A percentile compares a stretch with the other conserved stretches of the same genome.
phyloP scores from a whole-genome alignment of 2,888 invertebrate genomes.

The Vannuccia rotundouncinata region DNA sequence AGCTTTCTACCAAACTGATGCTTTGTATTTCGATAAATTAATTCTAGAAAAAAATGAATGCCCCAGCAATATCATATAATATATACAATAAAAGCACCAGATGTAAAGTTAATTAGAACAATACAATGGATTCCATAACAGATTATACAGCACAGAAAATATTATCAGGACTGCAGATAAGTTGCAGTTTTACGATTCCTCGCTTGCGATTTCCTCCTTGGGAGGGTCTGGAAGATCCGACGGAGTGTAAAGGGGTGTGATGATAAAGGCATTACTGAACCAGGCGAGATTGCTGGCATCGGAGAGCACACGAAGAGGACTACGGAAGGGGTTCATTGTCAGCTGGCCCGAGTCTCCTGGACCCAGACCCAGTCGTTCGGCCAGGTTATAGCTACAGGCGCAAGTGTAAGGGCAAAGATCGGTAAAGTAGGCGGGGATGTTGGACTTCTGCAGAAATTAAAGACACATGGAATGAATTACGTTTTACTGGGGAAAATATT shows the following conservation, averaged over 20 bases:
- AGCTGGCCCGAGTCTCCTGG: conserved; percentile 41
- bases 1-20: no score
- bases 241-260: background rate
- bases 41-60: no score
- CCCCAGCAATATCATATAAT: no score
- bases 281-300: conserved; percentile 19
- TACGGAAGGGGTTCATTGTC: conserved; percentile 49
- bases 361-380: conserved; percentile 42
- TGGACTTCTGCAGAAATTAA: conserved; percentile 42
- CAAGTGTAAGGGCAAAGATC: conserved; percentile 50
- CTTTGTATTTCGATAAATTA: no score
- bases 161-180: no score
- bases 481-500: background rate
- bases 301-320: conserved; percentile 45
- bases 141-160: no score
- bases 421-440: conserved; percentile 48
- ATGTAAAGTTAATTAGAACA: no score
- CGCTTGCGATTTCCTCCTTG: no score
- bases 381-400: conserved; percentile 42
- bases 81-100: no score
- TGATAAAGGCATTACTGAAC: conserved; percentile 18
- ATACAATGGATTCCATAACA: no score
- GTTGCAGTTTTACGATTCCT: no score
- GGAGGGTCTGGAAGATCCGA: background rate
- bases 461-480: background rate